These are phyloP conservation scores for Andrena chrysosceles DNA, from an alignment of 2,888 invertebrate genomes.

Conservation along the genomic window DNA sequence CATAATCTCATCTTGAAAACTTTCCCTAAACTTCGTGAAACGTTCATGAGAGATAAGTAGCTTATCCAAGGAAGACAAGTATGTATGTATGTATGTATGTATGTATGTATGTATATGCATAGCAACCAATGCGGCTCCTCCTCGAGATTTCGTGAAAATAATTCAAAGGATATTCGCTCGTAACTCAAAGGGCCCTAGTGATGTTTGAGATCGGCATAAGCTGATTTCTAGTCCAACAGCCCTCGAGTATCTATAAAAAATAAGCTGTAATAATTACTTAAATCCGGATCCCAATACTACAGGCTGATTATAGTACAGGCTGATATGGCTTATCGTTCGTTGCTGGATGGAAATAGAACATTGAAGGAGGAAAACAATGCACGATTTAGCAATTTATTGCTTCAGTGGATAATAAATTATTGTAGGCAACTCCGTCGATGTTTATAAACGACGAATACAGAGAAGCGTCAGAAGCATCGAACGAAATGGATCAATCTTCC, in stretches of 20 bases:
- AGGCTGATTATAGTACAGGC: too few relatives aligned
- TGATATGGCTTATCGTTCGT: too few relatives aligned
- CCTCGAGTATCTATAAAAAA: background rate
- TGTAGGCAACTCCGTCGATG: too few relatives aligned
- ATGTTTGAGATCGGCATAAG: background rate
- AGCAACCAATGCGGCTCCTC: background rate
- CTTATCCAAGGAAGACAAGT: background rate
- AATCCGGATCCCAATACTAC: too few relatives aligned
- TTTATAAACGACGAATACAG: background rate
- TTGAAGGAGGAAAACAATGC: too few relatives aligned
- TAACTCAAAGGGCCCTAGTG: background rate
- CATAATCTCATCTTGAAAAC: background rate
- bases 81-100: background rate
- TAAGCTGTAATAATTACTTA: too few relatives aligned
- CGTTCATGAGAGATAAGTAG: background rate
- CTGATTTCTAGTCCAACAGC: background rate
- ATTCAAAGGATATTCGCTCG: background rate
- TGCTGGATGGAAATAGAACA: too few relatives aligned
- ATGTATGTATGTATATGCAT: background rate
- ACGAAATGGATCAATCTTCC: conserved; percentile 1
- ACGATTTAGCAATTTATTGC: too few relatives aligned
- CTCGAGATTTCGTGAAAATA: background rate
- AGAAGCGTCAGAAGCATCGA: conserved; percentile 16
- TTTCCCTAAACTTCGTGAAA: background rate
- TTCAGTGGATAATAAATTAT: too few relatives aligned